Conservation (phyloP, 1,140 invertebrate genomes). For the Catajapyx aquilonaris region DNA sequence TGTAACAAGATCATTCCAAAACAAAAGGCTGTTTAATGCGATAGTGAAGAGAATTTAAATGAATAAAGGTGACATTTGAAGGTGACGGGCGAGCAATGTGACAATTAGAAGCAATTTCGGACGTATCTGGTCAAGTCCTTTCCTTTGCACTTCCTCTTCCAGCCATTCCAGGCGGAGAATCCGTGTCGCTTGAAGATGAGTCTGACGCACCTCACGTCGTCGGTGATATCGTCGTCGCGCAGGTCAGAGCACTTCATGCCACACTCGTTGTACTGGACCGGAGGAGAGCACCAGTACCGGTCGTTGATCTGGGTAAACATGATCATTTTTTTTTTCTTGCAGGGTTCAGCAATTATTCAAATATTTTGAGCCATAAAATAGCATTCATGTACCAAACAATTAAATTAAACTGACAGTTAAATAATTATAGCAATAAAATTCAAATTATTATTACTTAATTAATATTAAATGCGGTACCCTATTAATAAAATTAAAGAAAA, state of each 20-base stretch:
- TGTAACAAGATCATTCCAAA: no score
- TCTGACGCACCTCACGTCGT: slow-evolving; percentile 22
- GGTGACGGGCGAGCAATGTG: no score
- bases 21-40: no score
- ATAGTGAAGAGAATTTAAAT: no score
- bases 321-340: slow-evolving; percentile 37
- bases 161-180: slow-evolving; percentile 23
- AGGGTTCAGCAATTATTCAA: slow-evolving; percentile 41
- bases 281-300: slow-evolving; percentile 27
- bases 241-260: slow-evolving; percentile 18
- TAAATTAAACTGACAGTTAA: slow-evolving; percentile 44
- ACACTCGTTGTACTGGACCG: slow-evolving; percentile 16
- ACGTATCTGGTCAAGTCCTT: slow-evolving; percentile 5
- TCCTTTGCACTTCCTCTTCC: slow-evolving; percentile 21
- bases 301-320: slow-evolving; percentile 28
- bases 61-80: no score
- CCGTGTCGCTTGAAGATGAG: slow-evolving; percentile 21
- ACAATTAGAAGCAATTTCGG: no score
- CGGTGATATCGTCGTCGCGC: slow-evolving; percentile 21
- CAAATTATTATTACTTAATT: no score
- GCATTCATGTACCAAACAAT: slow-evolving; percentile 39
- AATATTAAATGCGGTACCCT: no score
- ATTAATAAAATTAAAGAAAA: no score
- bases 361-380: slow-evolving; percentile 34
- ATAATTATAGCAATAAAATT: slow-evolving; percentile 26